Percentiles rank a stretch among this genome's conserved stretches.
phyloP scores from a whole-genome alignment of 2,113 vertebrate species.

The Bothrops jararaca region DNA sequence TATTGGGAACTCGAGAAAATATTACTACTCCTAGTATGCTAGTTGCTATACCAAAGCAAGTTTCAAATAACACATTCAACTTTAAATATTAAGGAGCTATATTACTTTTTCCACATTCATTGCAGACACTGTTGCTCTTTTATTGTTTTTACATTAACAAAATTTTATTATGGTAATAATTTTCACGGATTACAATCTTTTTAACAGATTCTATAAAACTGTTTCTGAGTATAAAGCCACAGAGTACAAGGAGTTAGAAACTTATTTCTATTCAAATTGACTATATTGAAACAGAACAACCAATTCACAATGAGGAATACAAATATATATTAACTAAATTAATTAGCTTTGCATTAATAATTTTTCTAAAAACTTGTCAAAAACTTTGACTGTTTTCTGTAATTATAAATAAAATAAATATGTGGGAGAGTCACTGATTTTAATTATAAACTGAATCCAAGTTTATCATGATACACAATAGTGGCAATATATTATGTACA shows the following conservation, averaged over 20 bases:
- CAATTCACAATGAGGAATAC: not conserved
- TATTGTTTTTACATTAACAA: not conserved
- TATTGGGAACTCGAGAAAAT: slow-evolving; percentile 36
- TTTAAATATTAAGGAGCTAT: not conserved
- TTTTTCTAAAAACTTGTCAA: not conserved
- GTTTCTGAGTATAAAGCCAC: not conserved
- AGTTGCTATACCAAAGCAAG: slow-evolving; percentile 24
- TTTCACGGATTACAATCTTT: not conserved
- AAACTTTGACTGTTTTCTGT: not conserved
- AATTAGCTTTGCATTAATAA: not conserved
- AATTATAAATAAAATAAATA: not conserved
- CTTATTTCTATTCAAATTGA: not conserved
- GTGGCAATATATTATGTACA: not conserved
- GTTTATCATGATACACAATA: not conserved
- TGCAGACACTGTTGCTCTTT: not conserved
- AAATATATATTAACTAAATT: not conserved
- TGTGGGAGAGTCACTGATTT: not conserved
- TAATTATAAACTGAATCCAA: not conserved
- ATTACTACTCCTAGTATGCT: slow-evolving; percentile 5
- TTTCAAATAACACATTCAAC: slow-evolving; percentile 12
- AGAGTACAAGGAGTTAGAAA: not conserved
- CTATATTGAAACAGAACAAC: not conserved
- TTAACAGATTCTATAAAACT: not conserved
- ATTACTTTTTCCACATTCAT: not conserved
- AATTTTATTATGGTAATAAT: not conserved